Evolutionary conservation across 1,140 invertebrate species (phyloP), one percentile per base, ranked within the genome.

Genomic region (Melitaea cinxia): DNA sequence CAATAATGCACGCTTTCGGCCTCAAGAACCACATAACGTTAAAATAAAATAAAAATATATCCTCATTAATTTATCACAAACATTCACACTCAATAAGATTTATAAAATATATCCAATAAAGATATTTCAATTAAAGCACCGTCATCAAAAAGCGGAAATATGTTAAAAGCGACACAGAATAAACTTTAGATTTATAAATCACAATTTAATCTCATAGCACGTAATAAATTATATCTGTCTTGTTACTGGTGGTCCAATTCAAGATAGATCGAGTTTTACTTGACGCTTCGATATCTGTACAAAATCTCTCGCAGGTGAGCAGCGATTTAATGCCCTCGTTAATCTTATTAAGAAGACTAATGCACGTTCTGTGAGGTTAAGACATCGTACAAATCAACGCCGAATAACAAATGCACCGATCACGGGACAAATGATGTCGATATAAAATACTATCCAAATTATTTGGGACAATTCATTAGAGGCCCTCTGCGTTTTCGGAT

Each of bases 391-490:
- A 88, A 90, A 88, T 90, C 85, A 88, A 85, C 78, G 77, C 65
- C 68, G 74, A 47, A 65, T 77, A 85, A 87, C 79, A 88, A 90
- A 90, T 88, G 82, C 73, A 78, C 72, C 84, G 81, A 86, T 85
- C 83, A 80, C 28, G 67, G 76, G 80, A 86, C 85, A 85, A 88
- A 90, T 81, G 84, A 86, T 66, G 75, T 65, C 80, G 72, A 89
- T 87, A 88, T 89, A 88, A 90, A 88, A 88, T 85, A 87, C 78
- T 82, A 83, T 84, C 80, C 80, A 82, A 87, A 90, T 90, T 90
- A 90, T 88, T 89, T 86, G 82, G 85, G 82, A 90, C 86, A 89
- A 90, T 90, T 90, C 88, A 90, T 90, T 90, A 90, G 77, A 75
- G 80, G 71, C 78, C 79, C 82, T 78, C 79, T 74, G 80, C 77